These are phyloP conservation scores for Pteronotus mesoamericanus DNA, from an alignment of 2,797 vertebrate species.

Conservation along the genomic window DNA sequence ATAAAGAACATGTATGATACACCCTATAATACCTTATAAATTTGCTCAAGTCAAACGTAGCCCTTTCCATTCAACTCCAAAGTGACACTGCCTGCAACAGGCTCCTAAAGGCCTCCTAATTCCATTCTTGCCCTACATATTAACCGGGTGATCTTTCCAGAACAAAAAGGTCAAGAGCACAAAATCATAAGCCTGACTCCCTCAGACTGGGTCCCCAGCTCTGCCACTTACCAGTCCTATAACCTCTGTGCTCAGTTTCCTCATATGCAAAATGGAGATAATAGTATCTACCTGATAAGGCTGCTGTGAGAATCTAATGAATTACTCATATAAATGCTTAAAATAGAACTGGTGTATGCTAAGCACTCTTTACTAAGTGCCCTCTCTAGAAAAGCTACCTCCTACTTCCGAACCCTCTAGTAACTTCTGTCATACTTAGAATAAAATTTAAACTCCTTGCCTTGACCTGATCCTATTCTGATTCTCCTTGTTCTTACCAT, in stretches of 20 bases:
- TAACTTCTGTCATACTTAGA: not conserved
- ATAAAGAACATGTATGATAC: not conserved
- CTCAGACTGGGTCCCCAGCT: not conserved
- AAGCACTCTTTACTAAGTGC: not conserved
- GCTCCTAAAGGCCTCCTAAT: not conserved
- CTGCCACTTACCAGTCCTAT: not conserved
- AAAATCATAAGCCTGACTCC: not conserved
- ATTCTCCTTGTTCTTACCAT: not conserved
- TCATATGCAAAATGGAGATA: not conserved
- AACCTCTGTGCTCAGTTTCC: not conserved
- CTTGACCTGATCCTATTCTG: not conserved
- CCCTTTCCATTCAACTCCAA: not conserved
- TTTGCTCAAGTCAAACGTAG: not conserved
- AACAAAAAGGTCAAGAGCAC: not conserved
- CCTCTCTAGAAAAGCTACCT: not conserved
- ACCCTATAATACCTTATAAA: not conserved
- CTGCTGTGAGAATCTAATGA: not conserved
- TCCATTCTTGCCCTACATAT: not conserved
- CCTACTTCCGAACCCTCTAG: not conserved
- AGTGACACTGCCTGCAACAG: not conserved
- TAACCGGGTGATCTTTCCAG: not conserved
- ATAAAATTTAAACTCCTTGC: not conserved
- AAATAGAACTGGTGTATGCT: not conserved
- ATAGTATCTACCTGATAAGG: not conserved
- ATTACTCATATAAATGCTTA: not conserved